Base-by-base conservation (phyloP, 2,113 vertebrate genomes). In the Hyaena hyaena region DNA sequence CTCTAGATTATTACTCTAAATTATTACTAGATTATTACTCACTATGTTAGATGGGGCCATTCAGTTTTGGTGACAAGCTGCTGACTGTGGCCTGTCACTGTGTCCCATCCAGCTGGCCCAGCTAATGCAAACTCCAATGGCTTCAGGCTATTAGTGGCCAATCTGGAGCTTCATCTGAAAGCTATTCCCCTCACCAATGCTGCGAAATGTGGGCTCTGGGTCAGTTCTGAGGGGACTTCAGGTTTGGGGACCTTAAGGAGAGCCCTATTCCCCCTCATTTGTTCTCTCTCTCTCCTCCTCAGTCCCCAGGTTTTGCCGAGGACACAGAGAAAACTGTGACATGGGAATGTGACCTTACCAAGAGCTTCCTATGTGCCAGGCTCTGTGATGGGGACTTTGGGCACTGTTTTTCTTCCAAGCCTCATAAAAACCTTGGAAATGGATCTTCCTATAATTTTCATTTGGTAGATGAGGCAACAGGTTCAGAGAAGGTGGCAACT, bases 181-280 rank as follows among this genome's bases (percentile, higher is more conserved):
- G 14, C 26, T 0, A 1, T 11, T 73, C 24, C 35, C 16, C 43
- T 55, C 26, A 7, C 31, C 2, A 4, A 7, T 26, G 45, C 14
- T 58, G 94, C 63, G 7, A 82, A 23, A 31, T 48, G 28, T 85
- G 58, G 9, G 15, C 55, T 71, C 86, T 10, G 7, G 43, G 14
- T 66, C 21, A 1, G 4, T 28, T 84, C 50, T 33, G n/a, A 76
- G 4, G 19, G 26, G 35, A 11, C 3, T 4, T 86, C 68, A 6
- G 3, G 24, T 61, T 63, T 68, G 43, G 82, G 71, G 50, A 76
- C 50, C 16, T 82, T 23, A 33, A 21, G 4, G 24, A 58, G 66
- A 39, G 28, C 16, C 50, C 5, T 43, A 1, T 53, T 4, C 24
- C 14, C 17, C 21, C 28, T 74, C n/a, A 24, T 33, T 50, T 58